Percentiles rank a stretch among this genome's conserved stretches.
These are phyloP conservation scores for Epizoanthus illoricatus DNA, from an alignment of 92 coral and sea anemone genomes.

Conservation along the genomic window DNA sequence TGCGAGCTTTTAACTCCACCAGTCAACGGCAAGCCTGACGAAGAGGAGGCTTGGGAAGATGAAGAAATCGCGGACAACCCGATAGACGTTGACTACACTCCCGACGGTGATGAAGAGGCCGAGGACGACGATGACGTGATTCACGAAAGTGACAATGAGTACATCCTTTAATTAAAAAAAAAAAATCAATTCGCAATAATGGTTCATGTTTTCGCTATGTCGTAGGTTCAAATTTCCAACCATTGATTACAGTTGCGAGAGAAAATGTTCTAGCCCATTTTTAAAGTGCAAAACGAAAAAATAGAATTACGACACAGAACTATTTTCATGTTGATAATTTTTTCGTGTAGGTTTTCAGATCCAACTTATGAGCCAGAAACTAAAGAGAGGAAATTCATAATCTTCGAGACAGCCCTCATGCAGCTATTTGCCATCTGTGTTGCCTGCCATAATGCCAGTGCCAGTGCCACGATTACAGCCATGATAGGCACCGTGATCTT, in stretches of 20 bases:
- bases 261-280: too few species aligned
- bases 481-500: conserved; percentile 35
- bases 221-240: too few species aligned
- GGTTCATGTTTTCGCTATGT: too few species aligned
- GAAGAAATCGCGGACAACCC: not conserved
- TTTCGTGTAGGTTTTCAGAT: conserved; percentile 17
- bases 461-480: conserved; percentile 20
- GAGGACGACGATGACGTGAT: not conserved
- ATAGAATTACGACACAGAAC: too few species aligned
- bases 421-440: conserved; percentile 42
- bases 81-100: not conserved
- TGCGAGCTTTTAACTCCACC: not conserved
- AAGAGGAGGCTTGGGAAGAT: not conserved
- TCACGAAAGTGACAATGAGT: not conserved
- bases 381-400: conserved; percentile 43
- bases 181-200: too few species aligned
- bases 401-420: conserved; percentile 40
- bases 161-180: not conserved
- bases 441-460: conserved; percentile 24
- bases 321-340: too few species aligned
- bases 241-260: too few species aligned
- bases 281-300: too few species aligned
- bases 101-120: not conserved
- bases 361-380: conserved; percentile 17
- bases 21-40: not conserved